Percentiles rank a stretch among this genome's conserved stretches.
Evolutionary conservation across 30 jellyfish, hydroid and myxozoan genomes (phyloP).

Genomic region (Chironex yamaguchii): DNA sequence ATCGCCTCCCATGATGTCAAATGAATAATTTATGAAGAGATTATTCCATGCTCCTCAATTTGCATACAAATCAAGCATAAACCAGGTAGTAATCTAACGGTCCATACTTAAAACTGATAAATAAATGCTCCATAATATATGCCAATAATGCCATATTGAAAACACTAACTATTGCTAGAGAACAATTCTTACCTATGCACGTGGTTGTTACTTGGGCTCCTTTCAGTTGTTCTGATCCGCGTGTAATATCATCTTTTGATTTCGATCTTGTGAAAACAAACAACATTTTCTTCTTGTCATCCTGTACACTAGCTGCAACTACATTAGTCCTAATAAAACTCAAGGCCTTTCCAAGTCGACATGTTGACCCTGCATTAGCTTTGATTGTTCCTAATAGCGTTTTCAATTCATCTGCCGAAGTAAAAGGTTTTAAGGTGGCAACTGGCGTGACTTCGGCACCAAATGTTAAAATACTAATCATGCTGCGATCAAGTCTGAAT

Average conservation of each 20-base stretch:
- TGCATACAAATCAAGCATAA: too few species aligned
- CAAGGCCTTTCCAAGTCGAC: slow-evolving; percentile 92
- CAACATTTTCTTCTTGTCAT: slow-evolving; percentile 57
- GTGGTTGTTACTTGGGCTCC: slow-evolving; percentile 87
- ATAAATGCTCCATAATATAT: too few species aligned
- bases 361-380: slow-evolving; percentile 76
- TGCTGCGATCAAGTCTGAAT: slow-evolving; percentile 69
- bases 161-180: too few species aligned
- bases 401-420: slow-evolving; percentile 56
- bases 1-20: too few species aligned
- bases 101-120: too few species aligned
- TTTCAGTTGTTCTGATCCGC: slow-evolving; percentile 93
- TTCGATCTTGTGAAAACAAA: slow-evolving; percentile 77
- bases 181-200: slow-evolving; percentile 75
- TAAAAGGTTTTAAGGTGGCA: slow-evolving; percentile 49
- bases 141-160: too few species aligned
- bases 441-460: slow-evolving; percentile 67
- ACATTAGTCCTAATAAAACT: slow-evolving; percentile 68
- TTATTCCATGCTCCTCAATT: too few species aligned
- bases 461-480: slow-evolving; percentile 70
- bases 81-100: too few species aligned
- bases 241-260: slow-evolving; percentile 85
- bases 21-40: too few species aligned
- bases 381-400: slow-evolving; percentile 74
- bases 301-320: slow-evolving; percentile 44